Percentiles rank a stretch among this genome's conserved stretches.
phyloP scores from a whole-genome alignment of 2,113 vertebrate species.

The Myiagra hebetior region DNA sequence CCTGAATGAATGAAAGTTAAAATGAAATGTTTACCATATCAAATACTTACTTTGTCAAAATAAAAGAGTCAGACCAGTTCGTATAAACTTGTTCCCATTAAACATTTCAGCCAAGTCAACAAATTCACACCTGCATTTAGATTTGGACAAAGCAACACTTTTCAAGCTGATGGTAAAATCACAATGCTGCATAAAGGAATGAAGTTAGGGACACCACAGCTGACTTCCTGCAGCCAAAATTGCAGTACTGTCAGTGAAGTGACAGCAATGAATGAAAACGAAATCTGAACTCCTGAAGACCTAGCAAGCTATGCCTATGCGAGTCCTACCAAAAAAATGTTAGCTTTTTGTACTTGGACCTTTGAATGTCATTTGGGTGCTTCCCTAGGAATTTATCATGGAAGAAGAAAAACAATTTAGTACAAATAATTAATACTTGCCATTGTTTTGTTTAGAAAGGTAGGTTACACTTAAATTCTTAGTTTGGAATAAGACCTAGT shows the following conservation, averaged over 20 bases:
- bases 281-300: not conserved
- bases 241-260: not conserved
- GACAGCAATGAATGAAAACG: not conserved
- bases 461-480: not conserved
- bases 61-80: not conserved
- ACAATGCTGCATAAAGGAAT: not conserved
- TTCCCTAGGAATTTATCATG: not conserved
- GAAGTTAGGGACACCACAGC: not conserved
- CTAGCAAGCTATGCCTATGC: not conserved
- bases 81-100: not conserved
- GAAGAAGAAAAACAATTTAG: not conserved
- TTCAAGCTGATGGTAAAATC: not conserved
- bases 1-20: not conserved
- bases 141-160: not conserved
- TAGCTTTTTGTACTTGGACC: not conserved
- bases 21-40: constrained; percentile 27
- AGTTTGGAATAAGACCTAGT: not conserved
- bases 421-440: not conserved
- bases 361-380: not conserved
- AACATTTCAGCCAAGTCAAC: constrained; percentile 2
- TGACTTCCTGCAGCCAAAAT: not conserved
- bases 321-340: not conserved
- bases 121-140: not conserved
- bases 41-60: constrained; percentile 16
- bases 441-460: not conserved